Conservation (phyloP, 1,140 invertebrate species). For the Saccostrea glomerata region DNA sequence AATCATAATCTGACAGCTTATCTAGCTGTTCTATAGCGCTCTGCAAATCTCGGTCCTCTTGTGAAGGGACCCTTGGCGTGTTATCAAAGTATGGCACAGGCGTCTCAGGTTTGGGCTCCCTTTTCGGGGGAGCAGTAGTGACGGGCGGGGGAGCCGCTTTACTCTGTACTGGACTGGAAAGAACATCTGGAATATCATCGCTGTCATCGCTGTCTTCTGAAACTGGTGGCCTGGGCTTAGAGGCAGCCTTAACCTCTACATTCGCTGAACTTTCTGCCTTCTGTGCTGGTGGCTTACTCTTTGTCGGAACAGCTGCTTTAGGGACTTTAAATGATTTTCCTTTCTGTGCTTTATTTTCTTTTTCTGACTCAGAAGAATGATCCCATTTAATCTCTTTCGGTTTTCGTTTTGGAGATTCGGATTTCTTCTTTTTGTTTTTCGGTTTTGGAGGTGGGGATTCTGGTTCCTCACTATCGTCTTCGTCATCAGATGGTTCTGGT, state of each 20-base stretch:
- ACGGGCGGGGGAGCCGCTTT: background rate
- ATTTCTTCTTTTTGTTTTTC: background rate
- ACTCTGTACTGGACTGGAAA: background rate
- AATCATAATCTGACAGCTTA: slow-evolving; percentile 8
- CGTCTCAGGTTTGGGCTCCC: background rate
- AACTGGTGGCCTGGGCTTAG: background rate
- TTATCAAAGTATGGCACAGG: slow-evolving; percentile 25
- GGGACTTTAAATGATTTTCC: slow-evolving; percentile 15
- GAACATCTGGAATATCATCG: slow-evolving; percentile 27
- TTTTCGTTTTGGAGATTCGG: slow-evolving; percentile 9
- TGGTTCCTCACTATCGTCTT: background rate
- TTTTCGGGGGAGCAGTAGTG: slow-evolving; percentile 15
- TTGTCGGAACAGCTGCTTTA: slow-evolving; percentile 8
- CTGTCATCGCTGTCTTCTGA: background rate
- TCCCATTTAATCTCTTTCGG: slow-evolving; percentile 17
- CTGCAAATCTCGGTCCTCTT: background rate
- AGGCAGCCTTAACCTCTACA: background rate
- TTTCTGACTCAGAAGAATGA: slow-evolving; percentile 24
- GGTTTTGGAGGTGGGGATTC: background rate
- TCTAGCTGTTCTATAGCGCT: slow-evolving; percentile 29
- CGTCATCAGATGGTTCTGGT: background rate
- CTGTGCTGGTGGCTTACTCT: background rate
- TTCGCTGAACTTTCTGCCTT: background rate
- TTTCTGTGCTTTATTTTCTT: slow-evolving; percentile 12
- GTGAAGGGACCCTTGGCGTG: background rate